phyloP scores from a whole-genome alignment of 2,888 invertebrate species.

The Apamea epomidion region DNA sequence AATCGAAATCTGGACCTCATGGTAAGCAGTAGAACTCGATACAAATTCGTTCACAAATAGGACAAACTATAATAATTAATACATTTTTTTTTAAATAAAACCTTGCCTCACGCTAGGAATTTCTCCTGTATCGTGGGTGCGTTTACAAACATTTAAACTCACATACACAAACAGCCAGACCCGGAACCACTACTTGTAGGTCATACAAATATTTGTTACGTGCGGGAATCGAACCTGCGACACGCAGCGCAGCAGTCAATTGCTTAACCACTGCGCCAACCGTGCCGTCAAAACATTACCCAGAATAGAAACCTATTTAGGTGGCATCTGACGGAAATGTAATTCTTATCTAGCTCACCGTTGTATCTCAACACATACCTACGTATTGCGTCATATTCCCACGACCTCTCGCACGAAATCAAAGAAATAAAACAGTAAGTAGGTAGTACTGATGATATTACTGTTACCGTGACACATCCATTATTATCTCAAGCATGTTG shows the following conservation, averaged over 20 bases:
- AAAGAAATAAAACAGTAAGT: not conserved
- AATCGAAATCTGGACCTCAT: not conserved
- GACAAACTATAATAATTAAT: too few relatives aligned
- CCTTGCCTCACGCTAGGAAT: too few relatives aligned
- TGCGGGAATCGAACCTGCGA: too few relatives aligned
- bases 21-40: not conserved
- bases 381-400: conserved; percentile 5
- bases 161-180: too few relatives aligned
- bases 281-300: too few relatives aligned
- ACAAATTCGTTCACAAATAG: not conserved
- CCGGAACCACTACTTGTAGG: too few relatives aligned
- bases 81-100: too few relatives aligned
- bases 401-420: conserved; percentile 8
- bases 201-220: too few relatives aligned
- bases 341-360: not conserved
- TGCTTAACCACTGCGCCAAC: too few relatives aligned
- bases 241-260: too few relatives aligned
- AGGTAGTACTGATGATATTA: not conserved
- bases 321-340: not conserved
- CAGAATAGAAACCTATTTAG: not conserved
- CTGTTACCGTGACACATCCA: not conserved
- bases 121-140: too few relatives aligned
- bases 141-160: too few relatives aligned
- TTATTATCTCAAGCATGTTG: not conserved
- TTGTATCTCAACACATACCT: not conserved